Base-by-base conservation (phyloP, 2,888 invertebrate genomes). In the Tetranychus piercei region DNA sequence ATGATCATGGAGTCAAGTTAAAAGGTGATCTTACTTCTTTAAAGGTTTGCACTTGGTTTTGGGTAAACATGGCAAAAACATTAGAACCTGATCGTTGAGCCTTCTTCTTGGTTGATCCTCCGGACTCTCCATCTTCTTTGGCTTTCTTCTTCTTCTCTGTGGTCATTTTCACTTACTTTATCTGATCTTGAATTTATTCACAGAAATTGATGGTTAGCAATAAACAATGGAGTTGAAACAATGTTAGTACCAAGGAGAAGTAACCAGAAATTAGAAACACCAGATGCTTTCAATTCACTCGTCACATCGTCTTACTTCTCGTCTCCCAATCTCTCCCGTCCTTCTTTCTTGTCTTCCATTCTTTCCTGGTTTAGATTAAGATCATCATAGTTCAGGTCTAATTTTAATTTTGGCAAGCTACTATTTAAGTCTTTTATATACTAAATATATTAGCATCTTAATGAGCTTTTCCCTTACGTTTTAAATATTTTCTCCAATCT, bases 1-100 rank as follows among this genome's bases (percentile, higher is more conserved):
- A 34, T 34, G 34, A 34, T 34, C 2, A 34, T 34, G 34, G 5
- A 20, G 5, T 20, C 45, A 72, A 20, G 8, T 55, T 44, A 20
- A n/a, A 43, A 73, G n/a, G 55, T 2, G 1, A 22, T 22, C 34
- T 74, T 81, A 90, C 90, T 87, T 92, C 92, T 86, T 94, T 94
- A 88, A 94, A 94, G 85, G 94, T 94, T 81, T 92, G 91, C 82
- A 94, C 91, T 87, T 94, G 93, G 85, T 90, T 90, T 86, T 93
- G 93, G 81, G 92, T 89, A 89, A 94, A 94, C 90, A 93, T 92
- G 82, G 93, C 92, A 88, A 94, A 94, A 84, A 94, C 93, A 86
- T 92, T 93, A 86, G 92, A 92, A 81, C 93, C 93, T 8, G 80
- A 77, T 75, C 80, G 79, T 76, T 79, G 79, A 83, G 90, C 88